Conservation (phyloP, 2,888 invertebrate genomes). For the Ferrisia virgata region DNA sequence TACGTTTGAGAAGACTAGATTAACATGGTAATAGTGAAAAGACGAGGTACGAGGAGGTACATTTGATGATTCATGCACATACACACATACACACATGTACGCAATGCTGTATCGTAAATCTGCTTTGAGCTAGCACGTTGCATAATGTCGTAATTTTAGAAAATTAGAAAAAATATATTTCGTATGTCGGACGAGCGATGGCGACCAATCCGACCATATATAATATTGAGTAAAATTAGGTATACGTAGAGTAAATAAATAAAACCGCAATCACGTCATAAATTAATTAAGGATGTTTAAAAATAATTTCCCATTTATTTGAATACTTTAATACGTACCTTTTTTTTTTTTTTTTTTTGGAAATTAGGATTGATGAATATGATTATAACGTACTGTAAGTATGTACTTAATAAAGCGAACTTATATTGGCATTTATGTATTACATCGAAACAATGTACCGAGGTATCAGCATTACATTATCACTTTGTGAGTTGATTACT, state of each 20-base stretch:
- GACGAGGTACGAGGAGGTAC: neutral
- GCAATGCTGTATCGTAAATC: neutral
- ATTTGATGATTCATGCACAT: neutral
- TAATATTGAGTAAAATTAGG: too few species aligned
- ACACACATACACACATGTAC: neutral
- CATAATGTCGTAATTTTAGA: neutral
- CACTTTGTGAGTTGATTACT: neutral
- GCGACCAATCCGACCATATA: too few species aligned
- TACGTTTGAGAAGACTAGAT: too few species aligned
- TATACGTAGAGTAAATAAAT: too few species aligned
- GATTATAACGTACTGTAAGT: neutral
- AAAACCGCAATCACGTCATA: neutral
- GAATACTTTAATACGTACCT: neutral
- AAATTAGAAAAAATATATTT: neutral
- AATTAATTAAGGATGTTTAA: neutral
- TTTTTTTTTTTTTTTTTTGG: too few species aligned
- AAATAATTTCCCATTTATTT: neutral
- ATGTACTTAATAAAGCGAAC: too few species aligned
- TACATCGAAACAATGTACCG: neutral
- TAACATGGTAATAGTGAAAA: too few species aligned
- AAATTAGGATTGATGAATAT: neutral
- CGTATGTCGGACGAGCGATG: neutral
- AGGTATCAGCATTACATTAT: neutral
- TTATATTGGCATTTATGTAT: too few species aligned
- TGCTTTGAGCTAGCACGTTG: neutral